A percentile compares a stretch with the other conserved stretches of the same genome.
These are phyloP conservation scores for Hirtodrosophila histrioides DNA, from an alignment of 2,888 invertebrate genomes.

Conservation along the genomic window DNA sequence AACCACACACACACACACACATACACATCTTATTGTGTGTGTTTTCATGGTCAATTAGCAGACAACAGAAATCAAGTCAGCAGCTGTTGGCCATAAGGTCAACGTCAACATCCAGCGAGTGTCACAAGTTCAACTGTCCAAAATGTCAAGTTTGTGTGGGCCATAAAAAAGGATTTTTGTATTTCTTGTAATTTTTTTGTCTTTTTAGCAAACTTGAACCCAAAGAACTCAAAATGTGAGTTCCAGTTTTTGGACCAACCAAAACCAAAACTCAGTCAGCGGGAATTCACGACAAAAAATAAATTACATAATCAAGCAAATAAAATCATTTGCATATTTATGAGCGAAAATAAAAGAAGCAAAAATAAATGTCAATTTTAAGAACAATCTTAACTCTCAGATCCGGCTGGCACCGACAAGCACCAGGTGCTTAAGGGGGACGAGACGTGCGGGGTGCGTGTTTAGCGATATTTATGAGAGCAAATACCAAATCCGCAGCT, in stretches of 20 bases:
- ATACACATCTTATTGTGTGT: slow-evolving; percentile 5
- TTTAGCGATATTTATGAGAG: slow-evolving; percentile 47
- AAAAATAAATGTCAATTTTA: slow-evolving; percentile 55
- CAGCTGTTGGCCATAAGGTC: slow-evolving; percentile 61
- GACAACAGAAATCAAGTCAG: slow-evolving; percentile 64
- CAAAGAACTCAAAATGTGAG: slow-evolving; percentile 16
- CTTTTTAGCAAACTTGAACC: slow-evolving; percentile 33
- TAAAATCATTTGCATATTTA: slow-evolving; percentile 68
- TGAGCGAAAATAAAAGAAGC: slow-evolving; percentile 70
- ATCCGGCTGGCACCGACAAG: slow-evolving; percentile 81
- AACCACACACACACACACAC: slow-evolving; percentile 25
- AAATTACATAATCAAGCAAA: slow-evolving; percentile 68
- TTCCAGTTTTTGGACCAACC: slow-evolving; percentile 11
- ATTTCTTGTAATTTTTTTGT: slow-evolving; percentile 6
- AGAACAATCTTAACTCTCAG: slow-evolving; percentile 54
- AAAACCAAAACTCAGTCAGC: slow-evolving; percentile 11
- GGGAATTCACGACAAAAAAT: slow-evolving; percentile 34
- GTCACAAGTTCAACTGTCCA: slow-evolving; percentile 63
- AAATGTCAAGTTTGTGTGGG: slow-evolving; percentile 60
- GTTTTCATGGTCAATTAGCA: slow-evolving; percentile 74
- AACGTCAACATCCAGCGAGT: slow-evolving; percentile 42
- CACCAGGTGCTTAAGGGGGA: slow-evolving; percentile 49
- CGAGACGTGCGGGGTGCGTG: slow-evolving; percentile 4
- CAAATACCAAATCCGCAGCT: slow-evolving; percentile 23
- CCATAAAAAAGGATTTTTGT: slow-evolving; percentile 60